Base-by-base conservation (phyloP, 2,113 vertebrate species). In the Mugil cephalus region DNA sequence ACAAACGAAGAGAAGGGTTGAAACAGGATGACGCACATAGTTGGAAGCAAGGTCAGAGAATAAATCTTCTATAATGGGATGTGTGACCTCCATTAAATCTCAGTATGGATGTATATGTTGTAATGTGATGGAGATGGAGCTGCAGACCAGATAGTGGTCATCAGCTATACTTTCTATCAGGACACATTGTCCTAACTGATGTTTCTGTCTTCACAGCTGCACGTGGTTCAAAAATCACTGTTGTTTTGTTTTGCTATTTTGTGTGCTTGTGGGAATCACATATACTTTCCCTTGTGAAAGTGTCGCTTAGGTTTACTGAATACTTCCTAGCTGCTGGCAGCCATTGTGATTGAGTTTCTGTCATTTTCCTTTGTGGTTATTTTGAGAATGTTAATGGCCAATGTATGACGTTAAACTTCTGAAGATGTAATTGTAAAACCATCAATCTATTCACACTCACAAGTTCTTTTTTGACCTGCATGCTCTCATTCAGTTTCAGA, bases 381-480 rank as follows among this genome's bases (percentile, higher is more conserved):
- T n/a, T n/a, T n/a, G n/a, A n/a, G n/a, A n/a, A n/a, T n/a, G n/a
- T n/a, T n/a, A n/a, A n/a, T n/a, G n/a, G n/a, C n/a, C n/a, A n/a
- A n/a, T n/a, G n/a, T n/a, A n/a, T n/a, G n/a, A n/a, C n/a, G n/a
- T n/a, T n/a, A n/a, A n/a, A n/a, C n/a, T n/a, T n/a, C n/a, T n/a
- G n/a, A 30, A 30, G 24, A 3, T 30, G 35, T 45, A 34, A 64
- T 13, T 15, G 10, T 17, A 50, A 12, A 54, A 4, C 0, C 19
- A 36, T 54, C 35, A 59, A 21, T 18, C 58, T 13, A 58, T 59
- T 66, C 7, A 48, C 14, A 89, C 97, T 95, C 60, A 99, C 98
- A 91, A 99, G 93, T 40, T 98, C 96, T 78, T 96, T 99, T 93
- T 99, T 99, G 86, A 98, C 95, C 82, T 97, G 96, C 78, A 96